These are phyloP conservation scores for Phyllotreta striolata DNA, from an alignment of 2,888 invertebrate species.

Conservation along the genomic window DNA sequence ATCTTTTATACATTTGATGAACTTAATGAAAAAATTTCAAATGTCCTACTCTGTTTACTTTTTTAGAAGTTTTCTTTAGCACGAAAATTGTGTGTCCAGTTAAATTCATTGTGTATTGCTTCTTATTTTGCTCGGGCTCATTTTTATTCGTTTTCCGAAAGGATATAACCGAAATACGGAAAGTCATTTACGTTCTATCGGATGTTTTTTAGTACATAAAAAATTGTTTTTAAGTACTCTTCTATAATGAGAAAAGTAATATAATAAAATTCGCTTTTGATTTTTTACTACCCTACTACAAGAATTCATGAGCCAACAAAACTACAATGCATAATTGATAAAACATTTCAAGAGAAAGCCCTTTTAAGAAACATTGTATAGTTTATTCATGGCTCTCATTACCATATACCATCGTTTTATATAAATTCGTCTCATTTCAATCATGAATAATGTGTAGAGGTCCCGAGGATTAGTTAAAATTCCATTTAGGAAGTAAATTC, in stretches of 20 bases:
- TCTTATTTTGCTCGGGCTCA: constrained; percentile 43
- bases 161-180: constrained; percentile 50
- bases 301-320: no score
- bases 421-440: constrained; percentile 15
- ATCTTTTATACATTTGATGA: neutral
- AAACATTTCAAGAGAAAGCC: no score
- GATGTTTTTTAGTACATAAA: constrained; percentile 26
- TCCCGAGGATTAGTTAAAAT: constrained; percentile 47
- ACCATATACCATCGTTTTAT: constrained; percentile 5
- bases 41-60: constrained; percentile 12
- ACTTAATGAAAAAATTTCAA: neutral
- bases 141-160: constrained; percentile 44
- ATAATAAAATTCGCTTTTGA: no score
- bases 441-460: constrained; percentile 29
- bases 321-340: no score
- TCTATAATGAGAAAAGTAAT: no score
- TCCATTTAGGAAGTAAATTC: constrained; percentile 45
- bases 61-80: constrained; percentile 35
- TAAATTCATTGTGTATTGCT: constrained; percentile 28
- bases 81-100: constrained; percentile 39
- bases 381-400: constrained; percentile 13
- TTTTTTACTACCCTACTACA: no score
- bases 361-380: neutral
- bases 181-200: constrained; percentile 48
- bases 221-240: neutral